These are phyloP conservation scores for Hylyphantes graminicola DNA, from an alignment of 1,140 invertebrate genomes.

Conservation along the genomic window DNA sequence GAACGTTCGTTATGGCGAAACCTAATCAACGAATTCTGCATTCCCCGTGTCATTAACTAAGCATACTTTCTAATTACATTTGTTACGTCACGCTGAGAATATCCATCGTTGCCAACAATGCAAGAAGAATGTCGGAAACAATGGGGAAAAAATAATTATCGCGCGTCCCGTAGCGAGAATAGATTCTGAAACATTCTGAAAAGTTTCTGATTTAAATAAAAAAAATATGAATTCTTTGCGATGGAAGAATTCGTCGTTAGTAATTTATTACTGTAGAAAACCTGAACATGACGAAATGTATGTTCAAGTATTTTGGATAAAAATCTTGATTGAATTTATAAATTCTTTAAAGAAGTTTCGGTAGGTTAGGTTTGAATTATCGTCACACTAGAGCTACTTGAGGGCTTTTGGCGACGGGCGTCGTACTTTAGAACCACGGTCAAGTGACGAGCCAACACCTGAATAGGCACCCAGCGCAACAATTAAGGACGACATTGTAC, in stretches of 20 bases:
- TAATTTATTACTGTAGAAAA: constrained; percentile 1
- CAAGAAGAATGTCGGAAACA: background rate
- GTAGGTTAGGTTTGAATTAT: too few relatives aligned
- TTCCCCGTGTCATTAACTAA: constrained; percentile 21
- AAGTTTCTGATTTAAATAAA: background rate
- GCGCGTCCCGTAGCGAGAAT: background rate
- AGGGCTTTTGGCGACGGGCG: too few relatives aligned
- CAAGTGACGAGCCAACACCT: too few relatives aligned
- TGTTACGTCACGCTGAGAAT: constrained; percentile 6
- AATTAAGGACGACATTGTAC: too few relatives aligned
- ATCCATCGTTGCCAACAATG: background rate
- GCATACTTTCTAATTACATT: constrained; percentile 40
- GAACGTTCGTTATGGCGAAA: constrained; percentile 1
- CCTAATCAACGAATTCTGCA: background rate
- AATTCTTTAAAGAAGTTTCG: too few relatives aligned
- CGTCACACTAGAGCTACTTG: too few relatives aligned
- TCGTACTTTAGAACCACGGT: too few relatives aligned
- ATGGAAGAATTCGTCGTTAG: background rate
- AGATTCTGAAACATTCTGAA: too few relatives aligned
- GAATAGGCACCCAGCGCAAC: too few relatives aligned
- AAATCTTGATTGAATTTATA: too few relatives aligned
- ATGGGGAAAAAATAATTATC: constrained; percentile 31
- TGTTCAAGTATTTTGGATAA: constrained; percentile 3
- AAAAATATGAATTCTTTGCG: background rate
- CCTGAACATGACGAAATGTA: background rate